A percentile compares a stretch with the other conserved stretches of the same genome.
phyloP scores from a whole-genome alignment of 2,113 vertebrate genomes.

The Clarias batrachus region DNA sequence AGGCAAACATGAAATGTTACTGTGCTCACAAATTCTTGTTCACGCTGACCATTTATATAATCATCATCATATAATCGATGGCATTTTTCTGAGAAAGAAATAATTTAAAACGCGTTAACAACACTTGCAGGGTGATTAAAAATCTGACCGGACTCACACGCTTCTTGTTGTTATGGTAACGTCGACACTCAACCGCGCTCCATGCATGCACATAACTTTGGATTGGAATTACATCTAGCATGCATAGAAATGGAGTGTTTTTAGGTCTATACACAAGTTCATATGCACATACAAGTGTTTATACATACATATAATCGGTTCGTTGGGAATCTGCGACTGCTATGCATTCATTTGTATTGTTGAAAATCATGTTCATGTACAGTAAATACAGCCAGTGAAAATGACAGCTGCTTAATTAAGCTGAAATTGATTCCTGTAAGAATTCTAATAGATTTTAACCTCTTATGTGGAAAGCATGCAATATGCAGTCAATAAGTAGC shows the following conservation, averaged over 20 bases:
- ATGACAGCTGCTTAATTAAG: background rate
- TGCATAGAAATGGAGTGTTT: background rate
- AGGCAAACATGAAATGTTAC: background rate
- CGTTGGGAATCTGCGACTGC: background rate
- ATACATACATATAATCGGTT: background rate
- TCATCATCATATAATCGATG: background rate
- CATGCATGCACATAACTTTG: background rate
- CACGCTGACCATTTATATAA: conserved; percentile 1
- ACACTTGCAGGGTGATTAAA: conserved; percentile 15
- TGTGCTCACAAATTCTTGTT: background rate
- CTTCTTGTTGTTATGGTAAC: conserved; percentile 23
- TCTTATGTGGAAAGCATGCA: conserved; percentile 9
- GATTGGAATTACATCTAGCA: background rate
- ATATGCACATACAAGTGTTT: too few species aligned
- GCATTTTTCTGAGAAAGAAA: background rate
- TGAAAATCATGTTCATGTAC: background rate
- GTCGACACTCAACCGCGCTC: background rate
- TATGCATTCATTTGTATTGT: background rate
- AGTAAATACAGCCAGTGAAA: background rate
- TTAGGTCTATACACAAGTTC: too few species aligned
- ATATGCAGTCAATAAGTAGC: conserved; percentile 28
- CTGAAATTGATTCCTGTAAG: conserved; percentile 14
- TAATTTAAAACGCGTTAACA: conserved; percentile 24
- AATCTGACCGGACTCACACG: background rate
- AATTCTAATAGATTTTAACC: conserved; percentile 25